Evolutionary conservation across 92 coral and sea anemone species (phyloP), one percentile per base, ranked within the genome.

Genomic region (Epizoanthus rinbou): DNA sequence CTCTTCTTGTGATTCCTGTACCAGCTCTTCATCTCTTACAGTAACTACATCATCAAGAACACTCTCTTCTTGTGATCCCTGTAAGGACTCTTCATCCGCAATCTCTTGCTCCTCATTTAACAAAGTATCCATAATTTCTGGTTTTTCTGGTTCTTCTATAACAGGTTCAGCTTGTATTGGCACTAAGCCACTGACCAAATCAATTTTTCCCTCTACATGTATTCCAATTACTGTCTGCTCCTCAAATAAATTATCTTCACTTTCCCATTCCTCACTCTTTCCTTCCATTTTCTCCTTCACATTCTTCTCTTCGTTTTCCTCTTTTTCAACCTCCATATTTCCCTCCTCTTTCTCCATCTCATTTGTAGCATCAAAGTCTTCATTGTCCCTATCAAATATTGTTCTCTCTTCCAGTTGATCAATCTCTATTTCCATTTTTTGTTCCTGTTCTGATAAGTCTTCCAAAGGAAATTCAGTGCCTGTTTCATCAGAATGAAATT

Each of bases 251-350:
- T 17, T 5, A 33, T 18, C n/a, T 25, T 31, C 8, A 68, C 39
- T 68, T 68, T 68, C 73, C 47, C 41, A 68, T 14, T 70, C 78
- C 17, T 17, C 78, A 23, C 3, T 73, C 45, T 73, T 19, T 59
- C 56, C 57, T 35, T n/a, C n/a, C 16, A 73, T 47, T 14, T 50
- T 22, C 62, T 13, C 62, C 9, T 13, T 11, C 13, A 15, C 8
- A 23, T 47, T 31, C 28, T 52, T 18, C 47, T 52, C 9, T 47
- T 73, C 11, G 5, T 18, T 19, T 41, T 67, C 73, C 7, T 16
- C 73, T 33, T 76, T 69, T 35, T 59, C 58, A 62, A 50, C 16
- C 54, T 50, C 54, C 15, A 50, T 50, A 0, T 60, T 19, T 8
- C 56, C 14, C 0, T 78, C 5, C 50, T 33, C 47, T 21, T 19